These are phyloP conservation scores for Melanargia galathea DNA, from an alignment of 2,888 invertebrate genomes.

Conservation along the genomic window DNA sequence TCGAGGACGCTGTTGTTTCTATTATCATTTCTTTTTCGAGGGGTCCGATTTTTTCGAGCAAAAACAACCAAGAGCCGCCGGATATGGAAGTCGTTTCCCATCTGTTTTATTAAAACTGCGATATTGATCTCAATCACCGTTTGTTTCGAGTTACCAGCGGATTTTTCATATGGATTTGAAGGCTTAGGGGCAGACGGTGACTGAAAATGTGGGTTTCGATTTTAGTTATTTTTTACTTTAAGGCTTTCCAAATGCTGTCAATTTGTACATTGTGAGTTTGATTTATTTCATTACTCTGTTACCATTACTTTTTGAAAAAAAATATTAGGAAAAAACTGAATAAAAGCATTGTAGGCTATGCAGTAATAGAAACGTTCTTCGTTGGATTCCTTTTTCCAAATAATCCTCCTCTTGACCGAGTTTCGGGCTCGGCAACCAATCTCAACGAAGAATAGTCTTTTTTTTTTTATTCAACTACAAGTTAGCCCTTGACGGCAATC, in stretches of 20 bases:
- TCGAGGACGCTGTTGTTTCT: slow-evolving; percentile 71
- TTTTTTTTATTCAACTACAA: too few relatives aligned
- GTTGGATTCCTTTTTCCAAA: too few relatives aligned
- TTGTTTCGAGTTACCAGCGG: slow-evolving; percentile 44
- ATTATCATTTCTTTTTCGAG: slow-evolving; percentile 76
- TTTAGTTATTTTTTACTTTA: slow-evolving; percentile 8
- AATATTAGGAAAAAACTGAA: too few relatives aligned
- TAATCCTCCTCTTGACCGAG: too few relatives aligned
- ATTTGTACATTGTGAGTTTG: slow-evolving; percentile 5
- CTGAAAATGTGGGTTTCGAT: slow-evolving; percentile 8
- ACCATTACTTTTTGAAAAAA: background rate
- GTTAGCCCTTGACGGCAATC: too few relatives aligned
- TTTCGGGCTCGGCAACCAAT: too few relatives aligned
- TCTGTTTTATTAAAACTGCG: slow-evolving; percentile 79
- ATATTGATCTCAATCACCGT: slow-evolving; percentile 71
- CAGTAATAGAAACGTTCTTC: too few relatives aligned
- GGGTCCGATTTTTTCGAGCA: slow-evolving; percentile 62
- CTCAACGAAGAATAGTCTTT: too few relatives aligned
- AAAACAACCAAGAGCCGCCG: slow-evolving; percentile 68
- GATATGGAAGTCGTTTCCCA: slow-evolving; percentile 73
- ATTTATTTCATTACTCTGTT: slow-evolving; percentile 1
- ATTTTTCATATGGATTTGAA: slow-evolving; percentile 23
- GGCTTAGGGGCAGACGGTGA: slow-evolving; percentile 19
- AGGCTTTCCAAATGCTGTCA: background rate
- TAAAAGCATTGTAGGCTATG: too few relatives aligned